Evolutionary conservation across 1,140 invertebrate species (phyloP), one percentile per base, ranked within the genome.

Genomic region (Brachionus manjavacas): DNA sequence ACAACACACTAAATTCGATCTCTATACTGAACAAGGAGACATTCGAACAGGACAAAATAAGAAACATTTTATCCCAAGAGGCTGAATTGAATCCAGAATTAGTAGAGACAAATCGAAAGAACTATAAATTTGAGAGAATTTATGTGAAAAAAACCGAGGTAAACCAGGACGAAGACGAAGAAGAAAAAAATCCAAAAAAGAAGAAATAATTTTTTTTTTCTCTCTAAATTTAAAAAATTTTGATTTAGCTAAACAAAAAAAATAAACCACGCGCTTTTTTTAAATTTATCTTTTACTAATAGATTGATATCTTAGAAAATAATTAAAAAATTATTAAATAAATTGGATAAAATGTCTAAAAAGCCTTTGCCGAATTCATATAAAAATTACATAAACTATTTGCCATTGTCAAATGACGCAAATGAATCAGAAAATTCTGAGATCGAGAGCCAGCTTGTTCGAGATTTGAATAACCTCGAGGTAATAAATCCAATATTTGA

Each of bases 11-110:
- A 9, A 66, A 35, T 46, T 14, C 49, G 20, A 81, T 81, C 23
- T 64, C 79, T 41, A 68, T 81, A 35, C 52, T 81, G 1, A 81
- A 81, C 25, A 81, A 81, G 52, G 49, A 64, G 23, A 81, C 28
- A 20, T 81, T 64, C 28, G 79, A 81, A 46, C n/a, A 43, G 64
- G 64, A 43, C 23, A 81, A 81, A 35, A 64, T 81, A 12, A 81
- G 52, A 49, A 49, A 46, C 1, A 76, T 49, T 76, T 25, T 76
- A 4, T 49, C 25, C 23, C 72, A 6, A 76, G 72, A 76, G 25
- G 43, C 43, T 14, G 72, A 76, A 25, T 11, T 76, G 14, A 76
- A 76, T 49, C 41, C 39, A 6, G 41, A 76, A 76, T 49, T 46
- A 11, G 43, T 76, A 3, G 41, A 76, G 11, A 76, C 72, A 14